Base-by-base conservation (phyloP, 2,113 vertebrate species). In the Poeciliopsis retropinna region DNA sequence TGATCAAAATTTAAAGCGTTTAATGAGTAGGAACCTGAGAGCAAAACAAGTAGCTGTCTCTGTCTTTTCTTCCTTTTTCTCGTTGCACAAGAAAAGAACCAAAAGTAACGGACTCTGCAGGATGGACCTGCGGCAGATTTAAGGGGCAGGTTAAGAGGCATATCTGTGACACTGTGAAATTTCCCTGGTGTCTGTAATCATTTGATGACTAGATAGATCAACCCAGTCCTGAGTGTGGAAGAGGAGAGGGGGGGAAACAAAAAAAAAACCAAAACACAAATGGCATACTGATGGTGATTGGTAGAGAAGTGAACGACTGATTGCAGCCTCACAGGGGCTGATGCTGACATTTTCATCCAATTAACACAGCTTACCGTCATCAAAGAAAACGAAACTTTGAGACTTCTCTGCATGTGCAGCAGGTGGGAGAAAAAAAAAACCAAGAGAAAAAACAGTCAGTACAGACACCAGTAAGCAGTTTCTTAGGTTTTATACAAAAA, bases 301-400 rank as follows among this genome's bases (percentile, higher is more conserved):
- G 82, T 88, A 85, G 82, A 85, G 77, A 80, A 77, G 80, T 76
- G 76, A 74, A 76, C 64, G 77, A 85, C 86, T 92, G 86, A 93
- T 89, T 88, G 81, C 89, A 81, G 85, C 88, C 82, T 85, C 79
- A 73, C 78, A 80, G 85, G 67, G 75, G 82, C 79, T 74, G 82
- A 85, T 78, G 83, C 79, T 86, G 90, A 93, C 89, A 92, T 84
- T 88, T 88, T 79, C 76, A 89, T 85, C 85, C 87, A 89, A 87
- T 89, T 88, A 88, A 80, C 88, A 86, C 79, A 78, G 85, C 93
- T 93, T 94, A 94, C 93, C 93, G 85, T 93, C 92, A 72, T 94
- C 92, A 93, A 91, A 93, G 91, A 93, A 93, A 94, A 93, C 88
- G 85, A 93, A 94, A 92, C 87, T 92, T 78, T 94, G 91, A 88